Percentiles rank a stretch among this genome's conserved stretches.
phyloP scores from a whole-genome alignment of 2,797 vertebrate genomes.

The Chelmon rostratus region DNA sequence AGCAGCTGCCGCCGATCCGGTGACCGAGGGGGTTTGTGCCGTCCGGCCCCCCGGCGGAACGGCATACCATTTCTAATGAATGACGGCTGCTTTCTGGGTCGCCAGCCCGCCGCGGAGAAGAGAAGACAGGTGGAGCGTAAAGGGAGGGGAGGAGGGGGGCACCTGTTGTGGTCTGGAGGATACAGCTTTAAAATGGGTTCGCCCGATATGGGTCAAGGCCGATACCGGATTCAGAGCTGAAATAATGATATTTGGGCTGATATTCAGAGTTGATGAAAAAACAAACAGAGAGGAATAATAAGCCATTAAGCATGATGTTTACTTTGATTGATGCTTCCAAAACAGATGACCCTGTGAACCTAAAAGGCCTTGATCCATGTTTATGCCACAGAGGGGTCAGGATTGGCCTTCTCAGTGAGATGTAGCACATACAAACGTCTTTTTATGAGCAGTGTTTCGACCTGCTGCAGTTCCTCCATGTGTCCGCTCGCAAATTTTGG shows the following conservation, averaged over 20 bases:
- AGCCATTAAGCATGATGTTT: too few species aligned
- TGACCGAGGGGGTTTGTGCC: slow-evolving; percentile 81
- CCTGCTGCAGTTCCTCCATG: too few species aligned
- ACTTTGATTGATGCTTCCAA: too few species aligned
- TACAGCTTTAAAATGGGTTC: slow-evolving; percentile 75
- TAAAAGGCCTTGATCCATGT: too few species aligned
- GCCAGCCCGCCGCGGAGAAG: slow-evolving; percentile 77
- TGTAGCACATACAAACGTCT: too few species aligned
- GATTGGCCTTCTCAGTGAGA: too few species aligned
- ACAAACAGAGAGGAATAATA: background rate
- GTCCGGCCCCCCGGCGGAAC: slow-evolving; percentile 76
- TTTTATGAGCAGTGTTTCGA: too few species aligned
- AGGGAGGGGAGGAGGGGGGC: slow-evolving; percentile 46
- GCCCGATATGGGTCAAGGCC: slow-evolving; percentile 31
- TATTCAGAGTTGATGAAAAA: background rate
- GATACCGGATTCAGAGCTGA: background rate
- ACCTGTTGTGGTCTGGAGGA: slow-evolving; percentile 79
- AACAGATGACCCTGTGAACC: too few species aligned
- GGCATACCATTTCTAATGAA: slow-evolving; percentile 85
- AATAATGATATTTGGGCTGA: background rate
- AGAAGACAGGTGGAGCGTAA: slow-evolving; percentile 85
- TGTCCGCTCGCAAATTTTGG: too few species aligned
- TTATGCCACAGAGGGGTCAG: too few species aligned
- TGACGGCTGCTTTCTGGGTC: slow-evolving; percentile 89
- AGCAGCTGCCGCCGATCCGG: slow-evolving; percentile 87